phyloP scores from a whole-genome alignment of 1,140 invertebrate species.

The Drosophila jambulina region DNA sequence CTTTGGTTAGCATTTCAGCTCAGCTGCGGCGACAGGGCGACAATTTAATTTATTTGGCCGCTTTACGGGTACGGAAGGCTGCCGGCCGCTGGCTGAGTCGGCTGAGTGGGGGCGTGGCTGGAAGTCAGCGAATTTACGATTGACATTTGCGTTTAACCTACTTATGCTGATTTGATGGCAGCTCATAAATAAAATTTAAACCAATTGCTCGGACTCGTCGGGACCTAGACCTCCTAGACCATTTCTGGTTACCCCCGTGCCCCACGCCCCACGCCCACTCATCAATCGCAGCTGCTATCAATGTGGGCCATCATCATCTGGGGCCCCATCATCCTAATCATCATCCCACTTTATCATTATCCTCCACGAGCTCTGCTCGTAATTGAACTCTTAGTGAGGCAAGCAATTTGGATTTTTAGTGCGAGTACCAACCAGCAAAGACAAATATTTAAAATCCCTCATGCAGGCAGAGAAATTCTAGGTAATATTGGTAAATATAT shows the following conservation, averaged over 20 bases:
- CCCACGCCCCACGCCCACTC: slow-evolving; percentile 5
- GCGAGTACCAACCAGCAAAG: slow-evolving; percentile 47
- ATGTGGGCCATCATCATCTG: slow-evolving; percentile 75
- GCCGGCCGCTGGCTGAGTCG: background rate
- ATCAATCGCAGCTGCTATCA: slow-evolving; percentile 82
- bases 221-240: slow-evolving; percentile 33
- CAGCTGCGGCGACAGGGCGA: slow-evolving; percentile 74
- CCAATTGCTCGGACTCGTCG: slow-evolving; percentile 71
- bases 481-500: background rate
- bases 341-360: slow-evolving; percentile 32
- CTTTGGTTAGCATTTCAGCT: slow-evolving; percentile 81
- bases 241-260: slow-evolving; percentile 8
- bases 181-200: slow-evolving; percentile 84
- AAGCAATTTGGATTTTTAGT: slow-evolving; percentile 75
- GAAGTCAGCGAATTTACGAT: slow-evolving; percentile 82
- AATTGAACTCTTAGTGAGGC: slow-evolving; percentile 80
- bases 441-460: slow-evolving; percentile 70
- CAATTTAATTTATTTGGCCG: slow-evolving; percentile 81
- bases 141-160: slow-evolving; percentile 84
- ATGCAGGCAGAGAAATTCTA: background rate
- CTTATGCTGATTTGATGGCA: slow-evolving; percentile 83
- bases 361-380: slow-evolving; percentile 47
- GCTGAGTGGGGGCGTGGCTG: slow-evolving; percentile 31
- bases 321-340: slow-evolving; percentile 28
- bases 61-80: slow-evolving; percentile 37